Base-by-base conservation (phyloP, 1,140 invertebrate species). In the Coelopa frigida region DNA sequence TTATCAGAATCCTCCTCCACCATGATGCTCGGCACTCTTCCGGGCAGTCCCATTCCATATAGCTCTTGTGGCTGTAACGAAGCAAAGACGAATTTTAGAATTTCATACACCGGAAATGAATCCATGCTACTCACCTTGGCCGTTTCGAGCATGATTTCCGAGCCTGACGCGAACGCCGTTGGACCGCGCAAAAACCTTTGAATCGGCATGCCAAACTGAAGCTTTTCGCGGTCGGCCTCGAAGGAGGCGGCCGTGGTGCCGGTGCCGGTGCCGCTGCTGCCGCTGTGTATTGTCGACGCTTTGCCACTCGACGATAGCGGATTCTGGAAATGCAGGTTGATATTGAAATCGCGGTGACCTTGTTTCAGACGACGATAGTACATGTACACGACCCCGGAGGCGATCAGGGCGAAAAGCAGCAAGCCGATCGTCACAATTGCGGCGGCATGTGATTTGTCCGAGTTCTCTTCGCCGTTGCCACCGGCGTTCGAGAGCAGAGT, bases 281-380 rank as follows among this genome's bases (percentile, higher is more conserved):
- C 31, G 36, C 32, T 44, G 43, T 39, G 20, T 26, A 46, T 2
- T 17, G 33, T 39, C 6, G 18, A 14, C 14, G 32, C 35, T 23
- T 50, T 50, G 15, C 14, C n/a, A 35, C 33, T 45, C 10, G 44
- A 41, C 37, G 63, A 58, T 53, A 68, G 46, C 35, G 64, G 64
- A 68, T 68, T 68, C 58, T 68, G 64, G 58, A 68, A 68, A 59
- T 68, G 64, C 56, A 68, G 53, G 53, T 55, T 65, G 51, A 68
- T 61, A 46, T 65, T 68, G 56, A 68, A 57, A 64, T 68, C 59
- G 40, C 52, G 55, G 50, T 63, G 64, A 41, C 61, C 61, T 23
- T 56, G 57, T 39, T 51, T 39, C 23, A 51, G 46, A 29, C 51
- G 52, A 42, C 46, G 53, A 52, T 56, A 63, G 52, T 56, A 61